Percentiles rank a stretch among this genome's conserved stretches.
phyloP scores from a whole-genome alignment of 2,113 vertebrate species.

The Cavia aperea region DNA sequence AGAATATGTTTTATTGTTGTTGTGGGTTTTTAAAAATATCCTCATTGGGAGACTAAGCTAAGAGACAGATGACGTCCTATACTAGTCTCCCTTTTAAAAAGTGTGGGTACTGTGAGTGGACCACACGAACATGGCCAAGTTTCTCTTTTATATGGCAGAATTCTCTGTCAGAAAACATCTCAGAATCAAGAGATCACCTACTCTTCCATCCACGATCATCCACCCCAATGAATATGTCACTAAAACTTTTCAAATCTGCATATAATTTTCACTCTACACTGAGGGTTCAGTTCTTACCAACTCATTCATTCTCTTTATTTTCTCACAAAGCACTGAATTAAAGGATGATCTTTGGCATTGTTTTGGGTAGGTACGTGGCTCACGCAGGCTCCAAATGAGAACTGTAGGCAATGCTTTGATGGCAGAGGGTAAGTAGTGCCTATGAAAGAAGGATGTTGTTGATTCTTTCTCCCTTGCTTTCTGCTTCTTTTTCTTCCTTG shows the following conservation, averaged over 20 bases:
- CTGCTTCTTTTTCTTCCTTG: background rate
- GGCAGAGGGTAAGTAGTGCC: background rate
- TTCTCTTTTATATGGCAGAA: background rate
- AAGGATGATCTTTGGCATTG: background rate
- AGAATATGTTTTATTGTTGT: background rate
- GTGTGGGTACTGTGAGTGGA: background rate
- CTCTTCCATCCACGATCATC: background rate
- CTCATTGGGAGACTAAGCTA: background rate
- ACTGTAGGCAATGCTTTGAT: background rate
- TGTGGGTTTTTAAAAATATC: background rate
- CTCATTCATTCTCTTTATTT: slow-evolving; percentile 5
- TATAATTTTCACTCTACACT: background rate
- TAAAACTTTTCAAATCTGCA: background rate
- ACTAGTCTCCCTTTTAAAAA: background rate
- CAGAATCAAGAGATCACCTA: fast-evolving
- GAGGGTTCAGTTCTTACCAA: background rate
- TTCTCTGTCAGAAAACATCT: background rate
- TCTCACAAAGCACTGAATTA: background rate
- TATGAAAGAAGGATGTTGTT: background rate
- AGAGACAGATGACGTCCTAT: background rate
- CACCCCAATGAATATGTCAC: background rate
- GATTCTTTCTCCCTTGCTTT: background rate
- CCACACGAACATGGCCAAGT: fast-evolving
- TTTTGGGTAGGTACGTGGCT: background rate
- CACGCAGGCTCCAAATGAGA: background rate